Percentiles rank a stretch among this genome's conserved stretches.
Evolutionary conservation across 2,797 vertebrate genomes (phyloP).

Genomic region (Orestias chungarensis): DNA sequence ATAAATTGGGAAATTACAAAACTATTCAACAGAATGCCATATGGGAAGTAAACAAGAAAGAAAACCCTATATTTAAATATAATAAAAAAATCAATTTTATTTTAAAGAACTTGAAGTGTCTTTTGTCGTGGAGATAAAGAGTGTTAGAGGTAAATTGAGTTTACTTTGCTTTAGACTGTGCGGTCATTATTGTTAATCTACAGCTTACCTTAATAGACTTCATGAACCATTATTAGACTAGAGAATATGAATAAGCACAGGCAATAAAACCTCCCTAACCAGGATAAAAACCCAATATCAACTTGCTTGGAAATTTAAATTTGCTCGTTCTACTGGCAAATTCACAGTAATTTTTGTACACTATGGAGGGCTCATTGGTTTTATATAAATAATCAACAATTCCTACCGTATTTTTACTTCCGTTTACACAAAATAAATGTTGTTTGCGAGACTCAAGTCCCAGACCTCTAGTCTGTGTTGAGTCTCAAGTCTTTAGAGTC

Average conservation of each 20-base stretch:
- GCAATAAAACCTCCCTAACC: background rate
- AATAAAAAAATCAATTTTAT: background rate
- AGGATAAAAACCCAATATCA: background rate
- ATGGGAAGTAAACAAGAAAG: background rate
- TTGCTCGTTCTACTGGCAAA: background rate
- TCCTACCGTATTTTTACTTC: background rate
- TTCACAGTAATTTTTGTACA: background rate
- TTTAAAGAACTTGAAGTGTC: background rate
- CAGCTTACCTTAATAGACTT: background rate
- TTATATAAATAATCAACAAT: too few relatives aligned
- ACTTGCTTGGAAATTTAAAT: background rate
- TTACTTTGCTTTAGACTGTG: background rate
- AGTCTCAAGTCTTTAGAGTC: background rate
- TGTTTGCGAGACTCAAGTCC: background rate
- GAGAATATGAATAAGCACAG: background rate
- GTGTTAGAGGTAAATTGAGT: background rate
- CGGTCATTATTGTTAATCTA: background rate
- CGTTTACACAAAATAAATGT: background rate
- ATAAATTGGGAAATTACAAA: background rate
- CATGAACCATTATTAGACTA: background rate
- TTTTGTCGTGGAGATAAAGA: background rate
- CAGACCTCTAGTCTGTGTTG: background rate
- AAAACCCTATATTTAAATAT: background rate
- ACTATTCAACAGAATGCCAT: background rate
- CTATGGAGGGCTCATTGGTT: background rate